Evolutionary conservation across 2,888 invertebrate species (phyloP).

Genomic region (Physocephala rufipes): DNA sequence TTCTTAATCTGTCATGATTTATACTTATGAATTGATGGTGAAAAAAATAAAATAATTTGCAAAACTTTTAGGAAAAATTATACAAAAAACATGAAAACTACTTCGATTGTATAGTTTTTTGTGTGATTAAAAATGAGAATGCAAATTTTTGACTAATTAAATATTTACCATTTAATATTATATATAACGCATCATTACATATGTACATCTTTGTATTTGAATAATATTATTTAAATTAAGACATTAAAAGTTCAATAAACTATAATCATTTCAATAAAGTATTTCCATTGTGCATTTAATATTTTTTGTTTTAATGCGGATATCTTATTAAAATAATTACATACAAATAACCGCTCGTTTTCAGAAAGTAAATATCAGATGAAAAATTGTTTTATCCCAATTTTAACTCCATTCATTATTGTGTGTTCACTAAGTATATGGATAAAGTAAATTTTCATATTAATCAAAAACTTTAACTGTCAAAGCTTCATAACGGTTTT

Average conservation of each 20-base stretch:
- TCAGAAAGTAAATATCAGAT: no score
- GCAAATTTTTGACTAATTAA: conserved; percentile 42
- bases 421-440: no score
- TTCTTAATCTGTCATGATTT: conserved; percentile 4
- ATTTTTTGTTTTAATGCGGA: no score
- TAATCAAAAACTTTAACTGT: no score
- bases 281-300: not conserved
- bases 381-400: no score
- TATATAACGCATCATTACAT: conserved; percentile 54
- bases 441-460: no score
- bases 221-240: conserved; percentile 65
- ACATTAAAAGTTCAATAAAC: conserved; percentile 61
- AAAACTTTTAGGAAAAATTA: conserved; percentile 13
- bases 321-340: no score
- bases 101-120: conserved; percentile 25
- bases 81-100: conserved; percentile 9
- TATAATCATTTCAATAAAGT: conserved; percentile 57
- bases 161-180: conserved; percentile 44
- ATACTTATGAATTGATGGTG: not conserved
- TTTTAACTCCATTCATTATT: no score
- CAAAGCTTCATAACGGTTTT: no score
- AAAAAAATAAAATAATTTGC: conserved; percentile 8
- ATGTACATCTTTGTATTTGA: conserved; percentile 62
- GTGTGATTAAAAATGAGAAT: conserved; percentile 33
- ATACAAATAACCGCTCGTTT: no score